Conservation (phyloP, 2,113 vertebrate genomes). For the Micromys minutus region DNA sequence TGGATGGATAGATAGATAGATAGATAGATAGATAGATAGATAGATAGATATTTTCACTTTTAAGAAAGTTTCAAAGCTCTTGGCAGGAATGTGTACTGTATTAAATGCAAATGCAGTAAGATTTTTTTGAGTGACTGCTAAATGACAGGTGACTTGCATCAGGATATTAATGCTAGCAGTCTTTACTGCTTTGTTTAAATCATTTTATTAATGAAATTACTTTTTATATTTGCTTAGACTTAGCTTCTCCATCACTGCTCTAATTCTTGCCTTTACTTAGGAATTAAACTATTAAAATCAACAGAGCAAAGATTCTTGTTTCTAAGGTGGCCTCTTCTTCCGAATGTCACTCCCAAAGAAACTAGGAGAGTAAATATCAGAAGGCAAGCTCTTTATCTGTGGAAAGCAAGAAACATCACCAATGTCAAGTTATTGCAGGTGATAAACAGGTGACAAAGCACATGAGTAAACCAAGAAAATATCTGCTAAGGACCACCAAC, state of each 20-base stretch:
- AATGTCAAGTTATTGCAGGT: neutral
- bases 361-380: slow-evolving; percentile 26
- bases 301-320: neutral
- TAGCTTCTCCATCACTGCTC: slow-evolving; percentile 27
- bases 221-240: slow-evolving; percentile 34
- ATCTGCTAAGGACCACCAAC: neutral
- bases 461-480: neutral
- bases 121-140: slow-evolving; percentile 24
- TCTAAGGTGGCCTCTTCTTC: slow-evolving; percentile 1
- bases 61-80: neutral
- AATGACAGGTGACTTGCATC: neutral
- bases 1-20: neutral
- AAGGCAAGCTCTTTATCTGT: slow-evolving; percentile 1
- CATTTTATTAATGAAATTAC: slow-evolving; percentile 16
- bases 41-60: neutral
- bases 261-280: slow-evolving; percentile 42
- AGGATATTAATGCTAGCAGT: neutral
- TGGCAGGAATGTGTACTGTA: neutral
- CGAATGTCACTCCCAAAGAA: slow-evolving; percentile 37
- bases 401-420: neutral
- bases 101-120: neutral
- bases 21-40: neutral
- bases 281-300: slow-evolving; percentile 43
- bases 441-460: slow-evolving; percentile 38
- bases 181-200: slow-evolving; percentile 27